Base-by-base conservation (phyloP, 2,113 vertebrate genomes). In the Casuarius casuarius region DNA sequence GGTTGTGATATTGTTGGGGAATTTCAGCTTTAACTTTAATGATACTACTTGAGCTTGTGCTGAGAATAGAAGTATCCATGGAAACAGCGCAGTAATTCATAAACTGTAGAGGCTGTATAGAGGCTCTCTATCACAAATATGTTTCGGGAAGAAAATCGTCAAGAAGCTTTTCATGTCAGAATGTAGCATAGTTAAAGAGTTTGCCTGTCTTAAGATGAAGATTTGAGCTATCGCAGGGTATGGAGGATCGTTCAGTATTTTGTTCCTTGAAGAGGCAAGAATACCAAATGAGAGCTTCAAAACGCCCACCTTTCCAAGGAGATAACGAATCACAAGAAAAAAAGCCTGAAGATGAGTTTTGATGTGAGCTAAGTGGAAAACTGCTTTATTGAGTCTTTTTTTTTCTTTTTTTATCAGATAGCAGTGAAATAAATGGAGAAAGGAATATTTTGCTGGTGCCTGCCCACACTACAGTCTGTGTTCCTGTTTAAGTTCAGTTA, bases 21-120 rank as follows among this genome's bases (percentile, higher is more conserved):
- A 52, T 52, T 80, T 92, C 59, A 89, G 5, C 61, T 78, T 92
- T 80, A 46, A 72, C 28, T 86, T 77, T 40, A 83, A 54, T 90
- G 38, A 44, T 94, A 31, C 42, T 91, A 65, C 79, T 63, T 89
- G 52, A 94, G 90, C 74, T 58, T 85, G 29, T 71, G 16, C 65
- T 92, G 85, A 95, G 82, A 58, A 83, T 35, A 56, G 83, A 61
- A 81, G 82, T 96, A 96, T 84, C 89, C 95, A 97, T 92, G 63
- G 91, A 52, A 94, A 97, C 88, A n/a, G 38, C 61, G 68, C 90
- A 86, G 58, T 92, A 96, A 96, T 93, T 96, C 84, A 94, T 87
- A 95, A 94, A 85, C 66, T 76, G 74, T 65, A 58, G 52, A 82
- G 56, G 58, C 52, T 91, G 58, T 62, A 31, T 62, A 49, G 83